phyloP scores from a whole-genome alignment of 1,140 invertebrate genomes.

The Orchesella cincta region DNA sequence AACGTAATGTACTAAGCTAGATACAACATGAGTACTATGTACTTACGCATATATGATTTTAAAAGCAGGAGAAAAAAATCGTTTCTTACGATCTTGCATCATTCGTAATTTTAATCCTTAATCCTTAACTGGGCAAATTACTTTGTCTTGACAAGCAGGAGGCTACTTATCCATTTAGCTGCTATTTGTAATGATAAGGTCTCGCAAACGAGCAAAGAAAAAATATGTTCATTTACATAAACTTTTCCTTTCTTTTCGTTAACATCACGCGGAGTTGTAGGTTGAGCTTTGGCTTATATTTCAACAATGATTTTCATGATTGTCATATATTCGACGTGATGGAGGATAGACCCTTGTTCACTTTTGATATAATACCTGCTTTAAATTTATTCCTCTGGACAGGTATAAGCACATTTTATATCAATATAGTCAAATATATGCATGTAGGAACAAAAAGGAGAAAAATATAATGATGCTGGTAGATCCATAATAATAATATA shows the following conservation, averaged over 20 bases:
- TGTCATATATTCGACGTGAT: no score
- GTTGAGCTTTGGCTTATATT: no score
- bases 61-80: no score
- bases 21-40: neutral
- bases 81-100: no score
- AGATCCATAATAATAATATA: constrained; percentile 18
- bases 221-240: constrained; percentile 18
- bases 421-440: no score
- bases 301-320: no score
- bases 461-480: no score
- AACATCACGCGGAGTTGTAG: constrained; percentile 12
- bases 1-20: neutral
- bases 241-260: constrained; percentile 14
- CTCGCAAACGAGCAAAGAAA: neutral
- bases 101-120: constrained; percentile 23
- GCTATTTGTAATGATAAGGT: constrained; percentile 6
- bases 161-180: constrained; percentile 18
- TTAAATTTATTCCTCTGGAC: no score
- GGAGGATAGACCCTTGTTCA: no score
- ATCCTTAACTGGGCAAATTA: constrained; percentile 33
- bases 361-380: no score
- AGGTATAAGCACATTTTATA: no score
- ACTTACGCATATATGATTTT: constrained; percentile 3
- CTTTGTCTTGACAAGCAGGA: constrained; percentile 4
- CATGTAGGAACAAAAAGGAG: neutral